Base-by-base conservation (phyloP, 2,113 vertebrate genomes). In the Todiramphus saurophagus region DNA sequence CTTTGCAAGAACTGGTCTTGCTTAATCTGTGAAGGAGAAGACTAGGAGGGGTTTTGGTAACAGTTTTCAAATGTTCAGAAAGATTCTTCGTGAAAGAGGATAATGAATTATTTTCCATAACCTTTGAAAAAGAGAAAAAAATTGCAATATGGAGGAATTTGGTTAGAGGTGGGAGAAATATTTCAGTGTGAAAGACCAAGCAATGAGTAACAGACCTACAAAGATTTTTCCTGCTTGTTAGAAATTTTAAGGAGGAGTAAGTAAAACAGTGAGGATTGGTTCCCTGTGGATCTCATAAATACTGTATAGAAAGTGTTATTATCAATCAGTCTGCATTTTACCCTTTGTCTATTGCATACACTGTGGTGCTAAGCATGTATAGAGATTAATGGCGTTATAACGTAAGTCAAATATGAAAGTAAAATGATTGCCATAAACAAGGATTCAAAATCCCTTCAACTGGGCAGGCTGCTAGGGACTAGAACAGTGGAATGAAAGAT, bases 221-320 rank as follows among this genome's bases (percentile, higher is more conserved):
- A 43, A 89, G 69, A 39, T 39, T 87, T 48, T 91, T 93, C 25
- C 53, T 74, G 39, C 37, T 66, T 80, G 55, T 55, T 58, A 25
- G 31, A 89, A 93, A 83, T 69, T 66, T 94, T 95, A 83, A 94
- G 90, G 63, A 87, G 46, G 64, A 90, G 13, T 56, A 83, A 74
- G 30, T 11, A 41, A 80, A 93, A 60, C 9, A 19, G 19, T 16
- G 16, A 53, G 39, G 17, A 51, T 5, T 50, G 25, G 2, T 74
- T 90, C 88, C 67, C n/a, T n/a, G n/a, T 74, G 21, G 16, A 44
- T 80, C 33, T 77, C 41, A 88, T 63, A 87, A 85, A 44, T 44
- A 73, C 33, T 66, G 5, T 27, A 53, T 16, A 58, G 55, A 67
- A 87, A 59, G 7, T 75, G 39, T 43, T 53, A 44, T 41, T 87